phyloP scores from a whole-genome alignment of 2,113 vertebrate species.

The Alethe castanea region DNA sequence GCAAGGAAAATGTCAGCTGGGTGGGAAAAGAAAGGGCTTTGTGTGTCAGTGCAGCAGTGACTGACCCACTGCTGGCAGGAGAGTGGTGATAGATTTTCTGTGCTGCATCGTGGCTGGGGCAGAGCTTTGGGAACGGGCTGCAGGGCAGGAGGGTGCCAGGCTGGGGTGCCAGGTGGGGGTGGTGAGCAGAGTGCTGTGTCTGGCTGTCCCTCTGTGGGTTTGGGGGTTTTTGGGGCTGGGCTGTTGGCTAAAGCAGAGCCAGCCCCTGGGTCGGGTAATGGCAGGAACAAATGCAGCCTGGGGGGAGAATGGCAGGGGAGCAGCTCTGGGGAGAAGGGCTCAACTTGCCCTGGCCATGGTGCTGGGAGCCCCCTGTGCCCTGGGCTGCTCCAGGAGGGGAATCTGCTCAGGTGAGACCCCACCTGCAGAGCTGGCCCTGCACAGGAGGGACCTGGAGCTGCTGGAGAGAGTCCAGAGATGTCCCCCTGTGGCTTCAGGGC shows the following conservation, averaged over 20 bases:
- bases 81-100: fast-evolving
- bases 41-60: background rate
- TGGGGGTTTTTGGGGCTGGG: background rate
- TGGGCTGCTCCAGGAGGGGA: background rate
- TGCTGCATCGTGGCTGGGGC: background rate
- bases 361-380: background rate
- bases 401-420: background rate
- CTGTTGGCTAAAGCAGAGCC: fast-evolving
- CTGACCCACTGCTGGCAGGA: background rate
- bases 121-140: background rate
- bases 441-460: background rate
- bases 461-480: background rate
- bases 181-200: background rate
- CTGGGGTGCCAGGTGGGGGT: fast-evolving
- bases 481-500: background rate
- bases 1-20: background rate
- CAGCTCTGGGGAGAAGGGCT: background rate
- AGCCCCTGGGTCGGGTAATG: fast-evolving
- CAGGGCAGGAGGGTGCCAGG: background rate
- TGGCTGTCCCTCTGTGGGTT: fast-evolving
- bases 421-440: background rate
- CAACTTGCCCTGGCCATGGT: background rate
- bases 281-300: background rate
- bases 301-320: background rate
- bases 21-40: background rate